A percentile compares a stretch with the other conserved stretches of the same genome.
Evolutionary conservation across 2,797 vertebrate genomes (phyloP).

Genomic region (Leucoraja ocellata): DNA sequence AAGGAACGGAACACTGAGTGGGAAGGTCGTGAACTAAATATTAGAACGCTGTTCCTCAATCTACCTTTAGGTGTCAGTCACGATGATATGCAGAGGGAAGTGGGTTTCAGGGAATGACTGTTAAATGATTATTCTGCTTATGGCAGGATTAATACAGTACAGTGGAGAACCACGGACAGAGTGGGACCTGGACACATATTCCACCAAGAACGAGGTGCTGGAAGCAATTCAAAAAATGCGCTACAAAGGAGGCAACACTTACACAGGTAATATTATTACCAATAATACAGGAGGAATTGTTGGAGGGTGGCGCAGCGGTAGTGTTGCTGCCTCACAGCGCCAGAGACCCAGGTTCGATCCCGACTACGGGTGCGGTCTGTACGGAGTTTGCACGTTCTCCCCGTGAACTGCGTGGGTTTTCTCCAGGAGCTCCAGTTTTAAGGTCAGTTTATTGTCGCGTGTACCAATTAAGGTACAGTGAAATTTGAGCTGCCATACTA

Average conservation of each 20-base stretch:
- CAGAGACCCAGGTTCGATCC: no score
- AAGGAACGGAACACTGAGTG: neutral
- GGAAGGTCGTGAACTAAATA: neutral
- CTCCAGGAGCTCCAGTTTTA: no score
- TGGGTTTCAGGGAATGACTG: neutral
- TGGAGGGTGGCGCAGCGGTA: no score
- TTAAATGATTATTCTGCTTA: neutral
- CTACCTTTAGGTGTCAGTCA: no score
- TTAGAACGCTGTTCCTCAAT: neutral
- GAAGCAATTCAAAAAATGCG: conserved; percentile 68
- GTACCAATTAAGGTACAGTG: no score
- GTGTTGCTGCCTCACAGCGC: no score
- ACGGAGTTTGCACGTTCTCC: no score
- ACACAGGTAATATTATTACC: conserved; percentile 66
- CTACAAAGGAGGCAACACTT: conserved; percentile 89
- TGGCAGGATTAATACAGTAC: conserved; percentile 82
- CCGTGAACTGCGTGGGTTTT: no score
- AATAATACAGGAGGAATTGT: neutral
- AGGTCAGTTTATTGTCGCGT: no score
- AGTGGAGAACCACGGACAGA: conserved; percentile 85
- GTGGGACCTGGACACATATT: conserved; percentile 79
- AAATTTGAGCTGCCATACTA: no score
- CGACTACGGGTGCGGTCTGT: no score
- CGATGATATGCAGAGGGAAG: neutral
- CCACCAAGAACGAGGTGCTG: conserved; percentile 69